These are phyloP conservation scores for Arrhopalites spinosus DNA, from an alignment of 2,888 invertebrate species.

Conservation along the genomic window DNA sequence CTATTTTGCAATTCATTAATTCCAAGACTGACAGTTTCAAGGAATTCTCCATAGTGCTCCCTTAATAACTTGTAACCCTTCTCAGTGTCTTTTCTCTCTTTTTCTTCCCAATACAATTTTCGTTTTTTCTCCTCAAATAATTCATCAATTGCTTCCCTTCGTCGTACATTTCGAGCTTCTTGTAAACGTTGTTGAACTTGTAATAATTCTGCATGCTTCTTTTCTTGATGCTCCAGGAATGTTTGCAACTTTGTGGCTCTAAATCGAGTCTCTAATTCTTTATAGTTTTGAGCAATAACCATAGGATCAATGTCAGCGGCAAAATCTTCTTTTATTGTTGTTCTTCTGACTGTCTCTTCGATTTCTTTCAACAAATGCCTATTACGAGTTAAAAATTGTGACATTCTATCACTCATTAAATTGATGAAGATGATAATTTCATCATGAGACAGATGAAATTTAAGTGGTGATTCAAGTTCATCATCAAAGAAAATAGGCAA, in stretches of 20 bases:
- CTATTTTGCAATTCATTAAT: not conserved
- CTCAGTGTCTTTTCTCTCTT: not conserved
- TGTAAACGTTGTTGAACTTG: not conserved
- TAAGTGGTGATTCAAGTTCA: not conserved
- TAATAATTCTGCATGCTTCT: not conserved
- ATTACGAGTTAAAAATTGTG: not conserved
- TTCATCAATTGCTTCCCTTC: conserved; percentile 25
- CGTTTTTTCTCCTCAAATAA: conserved; percentile 16
- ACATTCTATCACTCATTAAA: not conserved
- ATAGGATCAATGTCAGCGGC: not conserved
- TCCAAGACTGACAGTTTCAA: not conserved
- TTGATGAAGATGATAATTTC: conserved; percentile 8
- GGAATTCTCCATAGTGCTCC: conserved; percentile 25
- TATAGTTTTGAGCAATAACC: not conserved
- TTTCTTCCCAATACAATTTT: not conserved
- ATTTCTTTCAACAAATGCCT: conserved; percentile 14
- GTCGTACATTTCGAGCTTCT: conserved; percentile 12
- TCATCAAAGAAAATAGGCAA: conserved; percentile 11
- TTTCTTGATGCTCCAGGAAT: not conserved
- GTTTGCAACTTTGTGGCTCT: not conserved
- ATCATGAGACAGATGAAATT: conserved; percentile 18
- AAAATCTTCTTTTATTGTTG: not conserved
- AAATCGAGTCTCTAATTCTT: not conserved
- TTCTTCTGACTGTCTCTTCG: not conserved
- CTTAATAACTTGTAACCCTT: conserved; percentile 10